Evolutionary conservation across 2,113 vertebrate species (phyloP).

Genomic region (Alethe castanea): DNA sequence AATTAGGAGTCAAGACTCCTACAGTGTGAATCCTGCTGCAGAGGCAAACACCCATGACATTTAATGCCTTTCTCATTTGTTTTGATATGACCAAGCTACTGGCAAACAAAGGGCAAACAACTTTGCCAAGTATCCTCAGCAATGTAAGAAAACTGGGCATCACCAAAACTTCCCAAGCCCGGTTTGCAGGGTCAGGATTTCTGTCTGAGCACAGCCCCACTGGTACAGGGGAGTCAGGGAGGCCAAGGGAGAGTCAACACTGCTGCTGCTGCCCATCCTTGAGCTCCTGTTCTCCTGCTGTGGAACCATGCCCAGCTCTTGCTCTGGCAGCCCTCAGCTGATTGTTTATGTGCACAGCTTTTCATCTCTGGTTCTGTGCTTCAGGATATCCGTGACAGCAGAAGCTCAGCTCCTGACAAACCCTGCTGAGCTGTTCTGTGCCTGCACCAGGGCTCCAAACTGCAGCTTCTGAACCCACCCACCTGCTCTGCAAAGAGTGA

Average conservation of each 20-base stretch:
- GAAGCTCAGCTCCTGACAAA: neutral
- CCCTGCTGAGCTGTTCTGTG: neutral
- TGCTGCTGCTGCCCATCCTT: neutral
- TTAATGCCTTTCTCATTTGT: neutral
- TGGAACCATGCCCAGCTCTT: neutral
- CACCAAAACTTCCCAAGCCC: neutral
- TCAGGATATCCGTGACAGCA: neutral
- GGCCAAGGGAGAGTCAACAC: neutral
- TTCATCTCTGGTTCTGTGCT: neutral
- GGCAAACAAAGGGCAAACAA: neutral
- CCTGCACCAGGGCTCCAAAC: neutral
- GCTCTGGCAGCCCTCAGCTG: neutral
- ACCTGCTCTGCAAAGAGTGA: neutral
- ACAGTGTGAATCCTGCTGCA: neutral
- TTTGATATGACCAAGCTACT: neutral
- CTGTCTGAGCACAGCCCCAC: neutral
- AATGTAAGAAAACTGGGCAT: fast-evolving
- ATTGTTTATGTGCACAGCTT: neutral
- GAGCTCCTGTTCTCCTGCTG: neutral
- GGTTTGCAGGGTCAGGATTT: neutral
- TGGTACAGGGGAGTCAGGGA: neutral
- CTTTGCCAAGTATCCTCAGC: neutral
- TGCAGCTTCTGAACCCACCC: neutral
- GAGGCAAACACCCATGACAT: neutral
- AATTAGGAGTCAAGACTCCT: neutral